Base-by-base conservation (phyloP, 2,888 invertebrate genomes). In the Chrysina gloriosa region DNA sequence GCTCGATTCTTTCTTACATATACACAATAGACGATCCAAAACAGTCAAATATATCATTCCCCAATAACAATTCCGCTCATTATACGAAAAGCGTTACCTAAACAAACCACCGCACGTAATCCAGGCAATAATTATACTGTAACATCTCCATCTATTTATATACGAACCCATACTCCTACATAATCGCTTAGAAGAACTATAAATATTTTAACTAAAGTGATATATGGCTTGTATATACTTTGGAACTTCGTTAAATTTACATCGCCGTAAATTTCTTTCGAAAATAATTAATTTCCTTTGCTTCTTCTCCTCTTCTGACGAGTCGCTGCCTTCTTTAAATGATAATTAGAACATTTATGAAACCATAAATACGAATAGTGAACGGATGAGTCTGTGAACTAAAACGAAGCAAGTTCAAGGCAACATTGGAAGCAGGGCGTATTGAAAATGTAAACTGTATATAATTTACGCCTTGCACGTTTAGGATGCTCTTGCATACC, bases 221-320 rank as follows among this genome's bases (percentile, higher is more conserved):
- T 61, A 42, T 61, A 61, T 61, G 58, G 27, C 7, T 61, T 61
- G 58, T 61, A 61, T 61, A 61, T 42, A 61, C 27, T 42, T 61
- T 61, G 42, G 58, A 42, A 42, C 58, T 61, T 61, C 58, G 58
- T 61, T 61, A 61, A 61, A 61, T 61, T 61, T 61, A 61, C 58
- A 61, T 61, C 42, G 42, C 42, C 45, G 42, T 61, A 61, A 61
- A 61, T 61, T 42, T 16, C 58, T 29, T 61, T 61, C 39, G 58
- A 61, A 61, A 61, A 61, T 61, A 61, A 45, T 61, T 61, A 61
- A 61, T 61, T 61, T 61, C 42, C 16, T 42, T 23, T 16, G 42
- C 14, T 39, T 27, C n/a, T 42, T 23, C n/a, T n/a, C 56, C 31
- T 29, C 52, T 31, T 19, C 6, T 3, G 16, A 14, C 5, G 25